Evolutionary conservation across 2,113 vertebrate genomes (phyloP).

Genomic region (Aleadryas rufinucha): DNA sequence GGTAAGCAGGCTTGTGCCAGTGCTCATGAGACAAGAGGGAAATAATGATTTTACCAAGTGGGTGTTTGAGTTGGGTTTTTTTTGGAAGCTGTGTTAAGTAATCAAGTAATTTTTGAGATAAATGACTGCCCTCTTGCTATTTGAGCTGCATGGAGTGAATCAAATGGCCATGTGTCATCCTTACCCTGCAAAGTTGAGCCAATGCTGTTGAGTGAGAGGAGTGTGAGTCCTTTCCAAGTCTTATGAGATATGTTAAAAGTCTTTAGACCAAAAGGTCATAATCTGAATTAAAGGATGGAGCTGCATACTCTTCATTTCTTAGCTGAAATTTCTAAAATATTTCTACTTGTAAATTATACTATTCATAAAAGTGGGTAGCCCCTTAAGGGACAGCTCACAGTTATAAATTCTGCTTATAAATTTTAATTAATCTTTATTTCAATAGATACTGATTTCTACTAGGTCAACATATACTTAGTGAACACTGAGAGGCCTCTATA

Average conservation of each 20-base stretch:
- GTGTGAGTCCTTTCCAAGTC: neutral
- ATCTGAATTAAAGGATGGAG: neutral
- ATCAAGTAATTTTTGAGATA: neutral
- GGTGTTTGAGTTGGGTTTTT: neutral
- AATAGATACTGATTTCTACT: neutral
- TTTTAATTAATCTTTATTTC: slow-evolving; percentile 39
- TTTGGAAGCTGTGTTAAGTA: neutral
- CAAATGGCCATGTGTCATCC: neutral
- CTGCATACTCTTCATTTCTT: neutral
- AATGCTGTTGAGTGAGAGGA: neutral
- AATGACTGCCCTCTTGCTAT: neutral
- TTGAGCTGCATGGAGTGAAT: neutral
- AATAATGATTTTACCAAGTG: neutral
- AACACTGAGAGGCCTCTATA: neutral
- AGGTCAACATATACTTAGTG: neutral
- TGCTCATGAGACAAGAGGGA: neutral
- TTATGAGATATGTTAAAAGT: neutral
- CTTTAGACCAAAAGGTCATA: neutral
- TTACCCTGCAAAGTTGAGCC: neutral
- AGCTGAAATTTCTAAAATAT: neutral
- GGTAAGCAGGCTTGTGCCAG: neutral
- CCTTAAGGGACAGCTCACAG: neutral
- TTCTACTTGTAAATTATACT: neutral
- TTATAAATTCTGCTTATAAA: slow-evolving; percentile 1
- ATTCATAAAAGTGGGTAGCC: neutral